Percentiles rank a stretch among this genome's conserved stretches.
Evolutionary conservation across 2,797 vertebrate species (phyloP).

Genomic region (Enoplosus armatus): DNA sequence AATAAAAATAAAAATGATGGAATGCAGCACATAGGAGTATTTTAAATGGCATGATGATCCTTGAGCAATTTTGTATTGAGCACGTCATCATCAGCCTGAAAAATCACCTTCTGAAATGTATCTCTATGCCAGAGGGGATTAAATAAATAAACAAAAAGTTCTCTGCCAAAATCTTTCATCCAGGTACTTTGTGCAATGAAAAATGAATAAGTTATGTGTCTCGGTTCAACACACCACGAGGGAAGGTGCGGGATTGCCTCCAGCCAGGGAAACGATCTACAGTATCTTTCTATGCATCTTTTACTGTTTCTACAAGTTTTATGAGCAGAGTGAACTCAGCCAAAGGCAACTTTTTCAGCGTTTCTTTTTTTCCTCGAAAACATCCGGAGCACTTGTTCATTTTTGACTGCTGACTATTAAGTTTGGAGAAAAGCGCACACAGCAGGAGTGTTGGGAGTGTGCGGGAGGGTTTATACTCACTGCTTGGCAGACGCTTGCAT

Average conservation of each 20-base stretch:
- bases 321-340: conserved; percentile 30
- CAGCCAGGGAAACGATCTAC: conserved; percentile 39
- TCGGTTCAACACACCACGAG: conserved; percentile 30
- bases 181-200: conserved; percentile 32
- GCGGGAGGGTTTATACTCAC: conserved; percentile 84
- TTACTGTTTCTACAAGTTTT: conserved; percentile 45
- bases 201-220: conserved; percentile 45
- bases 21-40: not conserved
- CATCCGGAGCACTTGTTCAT: conserved; percentile 23
- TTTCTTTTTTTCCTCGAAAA: conserved; percentile 33
- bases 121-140: conserved; percentile 15
- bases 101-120: conserved; percentile 14
- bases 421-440: not conserved
- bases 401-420: conserved; percentile 19
- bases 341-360: conserved; percentile 37
- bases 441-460: not conserved
- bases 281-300: conserved; percentile 38
- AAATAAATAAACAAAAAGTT: conserved; percentile 43
- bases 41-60: conserved; percentile 16
- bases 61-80: not conserved
- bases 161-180: conserved; percentile 21
- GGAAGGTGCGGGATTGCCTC: conserved; percentile 28
- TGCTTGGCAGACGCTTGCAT: conserved; percentile 93
- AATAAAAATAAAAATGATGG: conserved; percentile 9
- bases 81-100: conserved; percentile 14